Evolutionary conservation across 2,888 invertebrate species (phyloP).

Genomic region (Ormia ochracea): DNA sequence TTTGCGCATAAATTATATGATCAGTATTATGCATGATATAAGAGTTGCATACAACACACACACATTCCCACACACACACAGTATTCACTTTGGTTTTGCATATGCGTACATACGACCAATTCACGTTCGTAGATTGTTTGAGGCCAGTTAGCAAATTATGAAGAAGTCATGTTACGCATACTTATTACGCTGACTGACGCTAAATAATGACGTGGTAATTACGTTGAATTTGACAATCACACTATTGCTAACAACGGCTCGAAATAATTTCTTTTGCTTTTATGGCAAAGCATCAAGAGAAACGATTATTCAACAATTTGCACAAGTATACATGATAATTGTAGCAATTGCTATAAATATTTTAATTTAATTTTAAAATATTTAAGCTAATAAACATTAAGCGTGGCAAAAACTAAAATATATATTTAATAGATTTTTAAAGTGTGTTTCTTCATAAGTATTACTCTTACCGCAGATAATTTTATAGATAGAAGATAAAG

Average conservation of each 20-base stretch:
- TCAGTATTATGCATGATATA: constrained; percentile 12
- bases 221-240: constrained; percentile 7
- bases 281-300: constrained; percentile 35
- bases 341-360: constrained; percentile 52
- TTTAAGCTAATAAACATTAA: background rate
- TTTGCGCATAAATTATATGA: constrained; percentile 30
- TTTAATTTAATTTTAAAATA: constrained; percentile 25
- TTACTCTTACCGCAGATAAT: background rate
- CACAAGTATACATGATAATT: constrained; percentile 60
- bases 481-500: no score
- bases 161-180: constrained; percentile 60
- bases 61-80: background rate
- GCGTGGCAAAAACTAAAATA: background rate
- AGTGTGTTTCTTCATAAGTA: no score
- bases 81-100: background rate
- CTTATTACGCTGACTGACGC: constrained; percentile 32
- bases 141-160: constrained; percentile 33
- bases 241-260: constrained; percentile 15
- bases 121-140: constrained; percentile 30
- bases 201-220: constrained; percentile 36
- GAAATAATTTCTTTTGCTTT: constrained; percentile 46
- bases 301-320: constrained; percentile 61
- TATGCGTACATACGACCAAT: constrained; percentile 20
- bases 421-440: constrained; percentile 18
- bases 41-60: background rate